Percentiles rank a stretch among this genome's conserved stretches.
Conservation (phyloP, 2,888 invertebrate species). For the Tetheella fluctuosa region DNA sequence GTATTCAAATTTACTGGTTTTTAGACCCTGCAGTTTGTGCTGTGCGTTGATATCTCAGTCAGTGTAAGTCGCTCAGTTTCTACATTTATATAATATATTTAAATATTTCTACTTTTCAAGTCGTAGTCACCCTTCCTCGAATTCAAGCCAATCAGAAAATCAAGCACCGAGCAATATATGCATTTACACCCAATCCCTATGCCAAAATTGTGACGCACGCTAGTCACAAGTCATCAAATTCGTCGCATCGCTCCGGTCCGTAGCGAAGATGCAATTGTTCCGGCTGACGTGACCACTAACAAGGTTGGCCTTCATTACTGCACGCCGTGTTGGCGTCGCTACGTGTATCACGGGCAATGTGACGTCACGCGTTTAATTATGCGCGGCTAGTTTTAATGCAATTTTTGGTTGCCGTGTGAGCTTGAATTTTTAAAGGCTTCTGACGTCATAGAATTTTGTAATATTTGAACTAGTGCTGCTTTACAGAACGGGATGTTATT, state of each 20-base stretch:
- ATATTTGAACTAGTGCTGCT: no score
- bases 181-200: not conserved
- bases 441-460: not conserved
- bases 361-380: conserved; percentile 26
- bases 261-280: conserved; percentile 82
- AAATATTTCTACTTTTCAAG: no score
- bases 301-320: conserved; percentile 76
- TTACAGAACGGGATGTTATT: no score
- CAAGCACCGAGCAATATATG: no score
- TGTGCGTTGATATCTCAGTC: no score
- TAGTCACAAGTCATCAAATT: conserved; percentile 10
- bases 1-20: no score
- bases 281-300: conserved; percentile 78
- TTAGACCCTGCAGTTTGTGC: no score
- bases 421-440: not conserved
- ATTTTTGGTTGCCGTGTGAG: not conserved
- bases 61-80: no score
- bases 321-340: conserved; percentile 24
- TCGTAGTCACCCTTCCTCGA: no score
- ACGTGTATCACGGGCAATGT: conserved; percentile 28
- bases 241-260: conserved; percentile 31
- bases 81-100: no score
- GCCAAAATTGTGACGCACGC: not conserved
- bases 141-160: no score
- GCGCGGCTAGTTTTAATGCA: conserved; percentile 26